Evolutionary conservation across 1,140 invertebrate species (phyloP), one percentile per base, ranked within the genome.

Genomic region (Dendroctonus valens): DNA sequence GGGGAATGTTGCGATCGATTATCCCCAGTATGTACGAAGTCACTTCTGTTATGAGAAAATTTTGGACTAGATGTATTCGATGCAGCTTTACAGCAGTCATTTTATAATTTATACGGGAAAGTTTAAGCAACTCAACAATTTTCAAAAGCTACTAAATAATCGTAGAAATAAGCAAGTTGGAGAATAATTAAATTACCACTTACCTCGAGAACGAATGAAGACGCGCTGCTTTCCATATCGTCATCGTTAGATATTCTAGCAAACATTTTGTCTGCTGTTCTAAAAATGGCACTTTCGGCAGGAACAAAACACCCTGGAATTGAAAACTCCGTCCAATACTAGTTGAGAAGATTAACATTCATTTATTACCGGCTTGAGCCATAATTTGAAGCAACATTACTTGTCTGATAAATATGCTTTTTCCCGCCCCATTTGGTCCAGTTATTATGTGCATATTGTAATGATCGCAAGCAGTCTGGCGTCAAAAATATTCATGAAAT

Each of bases 351-450:
- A 49, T 50, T 38, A 6, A 60, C 26, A 2, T 26, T 14, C 6
- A 42, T 14, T 12, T 52, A 40, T 44, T 60, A 67, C 65, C 94
- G 69, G 94, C 89, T 82, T 93, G 92, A 61, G 94, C 93, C 87
- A 98, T 90, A 48, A 98, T 88, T 81, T 97, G 94, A 12, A 97
- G 79, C 15, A 94, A 77, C 46, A 91, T 88, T 50, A 97, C 85
- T 81, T 96, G 93, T 70, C 91, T 89, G 7, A 98, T 86, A 73
- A 94, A 97, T 51, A 94, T 92, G 55, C 91, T 93, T 82, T 98
- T 98, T 15, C 96, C 96, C 72, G 92, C 91, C 91, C 96, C 96
- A 78, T 96, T 96, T 6, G 93, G 92, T 48, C 94, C 94, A 49
- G 91, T 94, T 62, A 96, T 88, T 5, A 96, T 81, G 6, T 87